Evolutionary conservation across 92 coral and sea anemone genomes (phyloP).

Genomic region (Pocillopora grandis): DNA sequence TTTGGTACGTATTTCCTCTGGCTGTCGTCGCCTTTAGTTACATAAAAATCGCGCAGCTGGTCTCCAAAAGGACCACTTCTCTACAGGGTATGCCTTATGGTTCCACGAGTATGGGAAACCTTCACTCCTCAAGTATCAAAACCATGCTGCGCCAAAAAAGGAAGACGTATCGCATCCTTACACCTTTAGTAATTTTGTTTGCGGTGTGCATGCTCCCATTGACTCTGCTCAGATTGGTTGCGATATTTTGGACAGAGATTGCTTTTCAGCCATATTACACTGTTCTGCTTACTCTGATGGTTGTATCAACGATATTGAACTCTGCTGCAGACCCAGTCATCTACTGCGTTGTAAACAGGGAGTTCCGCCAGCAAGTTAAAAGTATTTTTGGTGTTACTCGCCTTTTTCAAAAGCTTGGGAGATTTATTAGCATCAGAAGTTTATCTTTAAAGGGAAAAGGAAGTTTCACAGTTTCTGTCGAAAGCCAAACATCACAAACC

Average conservation of each 20-base stretch:
- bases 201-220: constrained; percentile 74
- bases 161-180: constrained; percentile 71
- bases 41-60: constrained; percentile 56
- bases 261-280: constrained; percentile 34
- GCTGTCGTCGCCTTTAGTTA: constrained; percentile 59
- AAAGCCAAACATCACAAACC: not conserved
- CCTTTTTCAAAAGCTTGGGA: not conserved
- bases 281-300: constrained; percentile 50
- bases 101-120: not conserved
- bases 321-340: constrained; percentile 76
- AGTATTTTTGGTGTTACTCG: constrained; percentile 1
- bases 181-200: constrained; percentile 76
- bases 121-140: constrained; percentile 7
- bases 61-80: constrained; percentile 55
- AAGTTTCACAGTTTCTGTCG: not conserved
- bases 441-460: not conserved
- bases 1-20: constrained; percentile 69
- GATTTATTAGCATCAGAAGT: not conserved
- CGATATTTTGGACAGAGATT: constrained; percentile 37
- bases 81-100: constrained; percentile 23
- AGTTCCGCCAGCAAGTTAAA: constrained; percentile 50
- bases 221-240: constrained; percentile 51
- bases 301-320: constrained; percentile 53
- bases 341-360: constrained; percentile 67
- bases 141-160: constrained; percentile 64